Base-by-base conservation (phyloP, 2,113 vertebrate genomes). In the Ammodytes dubius region DNA sequence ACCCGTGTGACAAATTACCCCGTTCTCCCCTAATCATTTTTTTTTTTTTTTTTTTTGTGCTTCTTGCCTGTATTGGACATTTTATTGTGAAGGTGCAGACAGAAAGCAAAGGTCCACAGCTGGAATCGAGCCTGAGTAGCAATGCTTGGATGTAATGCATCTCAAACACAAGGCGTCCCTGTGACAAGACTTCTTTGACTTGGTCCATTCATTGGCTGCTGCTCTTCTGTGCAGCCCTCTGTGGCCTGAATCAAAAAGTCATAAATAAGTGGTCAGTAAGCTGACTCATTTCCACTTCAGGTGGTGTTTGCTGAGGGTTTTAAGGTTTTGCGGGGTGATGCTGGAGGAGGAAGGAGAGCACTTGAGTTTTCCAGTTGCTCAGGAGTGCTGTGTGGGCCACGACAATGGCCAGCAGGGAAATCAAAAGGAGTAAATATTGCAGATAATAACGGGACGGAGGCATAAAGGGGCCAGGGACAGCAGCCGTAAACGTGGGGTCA, bases 341-440 rank as follows among this genome's bases (percentile, higher is more conserved):
- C 50, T 61, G 65, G 65, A 80, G 66, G n/a, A 77, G 76, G 77
- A 68, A 68, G 69, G 74, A 82, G 77, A 89, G 87, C 89, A 81
- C 89, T 93, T 85, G 87, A 89, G 77, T 79, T 79, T 81, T 76
- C 39, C 69, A 65, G 49, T 82, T 57, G 53, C 58, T 66, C 83
- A 71, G 61, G 67, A 79, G 72, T 66, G 87, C 69, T 19, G 73
- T 77, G 85, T 71, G 67, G 65, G 79, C 0, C 37, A 65, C 17
- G 6, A 89, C 87, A 86, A 86, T 81, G 87, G 64, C 81, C 88
- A 69, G 68, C 68, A 65, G 88, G 77, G 75, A 74, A 88, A 93
- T 92, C 88, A 91, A 89, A 91, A 90, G 92, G 90, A 92, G 92
- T 92, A 93, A 94, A 95, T 94, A 92, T 94, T 88, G 88, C 70